Evolutionary conservation across 2,113 vertebrate genomes (phyloP).

Genomic region (Chitala chitala): DNA sequence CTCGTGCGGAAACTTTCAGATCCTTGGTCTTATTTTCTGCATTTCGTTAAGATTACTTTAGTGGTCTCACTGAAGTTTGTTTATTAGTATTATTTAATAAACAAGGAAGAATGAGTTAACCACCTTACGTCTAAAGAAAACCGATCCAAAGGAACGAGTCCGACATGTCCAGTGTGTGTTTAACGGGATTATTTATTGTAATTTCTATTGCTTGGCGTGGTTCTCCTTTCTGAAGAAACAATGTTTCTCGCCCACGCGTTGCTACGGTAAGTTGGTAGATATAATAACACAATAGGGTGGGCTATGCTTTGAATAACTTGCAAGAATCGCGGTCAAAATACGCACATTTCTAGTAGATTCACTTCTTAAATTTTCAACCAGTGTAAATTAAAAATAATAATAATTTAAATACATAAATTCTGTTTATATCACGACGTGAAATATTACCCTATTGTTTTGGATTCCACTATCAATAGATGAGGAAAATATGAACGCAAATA

Average conservation of each 20-base stretch:
- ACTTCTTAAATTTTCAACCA: conserved; percentile 22
- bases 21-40: conserved; percentile 41
- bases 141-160: conserved; percentile 4
- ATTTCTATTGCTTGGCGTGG: conserved; percentile 58
- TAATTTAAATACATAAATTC: too few species aligned
- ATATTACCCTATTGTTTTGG: conserved; percentile 17
- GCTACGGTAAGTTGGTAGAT: conserved; percentile 71
- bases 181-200: conserved; percentile 46
- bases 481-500: background rate
- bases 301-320: conserved; percentile 40
- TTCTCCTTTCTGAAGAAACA: conserved; percentile 56
- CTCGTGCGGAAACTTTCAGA: conserved; percentile 38
- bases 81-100: conserved; percentile 38
- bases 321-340: conserved; percentile 7
- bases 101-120: conserved; percentile 35
- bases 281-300: conserved; percentile 58
- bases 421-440: background rate
- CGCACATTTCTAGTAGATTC: conserved; percentile 39
- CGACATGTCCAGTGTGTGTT: conserved; percentile 45
- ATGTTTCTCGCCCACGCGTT: conserved; percentile 74
- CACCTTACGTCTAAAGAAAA: background rate
- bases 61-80: conserved; percentile 52
- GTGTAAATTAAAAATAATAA: too few species aligned
- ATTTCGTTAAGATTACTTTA: conserved; percentile 52
- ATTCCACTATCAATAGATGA: background rate